Base-by-base conservation (phyloP, 2,113 vertebrate genomes). In the Polyodon spathula region DNA sequence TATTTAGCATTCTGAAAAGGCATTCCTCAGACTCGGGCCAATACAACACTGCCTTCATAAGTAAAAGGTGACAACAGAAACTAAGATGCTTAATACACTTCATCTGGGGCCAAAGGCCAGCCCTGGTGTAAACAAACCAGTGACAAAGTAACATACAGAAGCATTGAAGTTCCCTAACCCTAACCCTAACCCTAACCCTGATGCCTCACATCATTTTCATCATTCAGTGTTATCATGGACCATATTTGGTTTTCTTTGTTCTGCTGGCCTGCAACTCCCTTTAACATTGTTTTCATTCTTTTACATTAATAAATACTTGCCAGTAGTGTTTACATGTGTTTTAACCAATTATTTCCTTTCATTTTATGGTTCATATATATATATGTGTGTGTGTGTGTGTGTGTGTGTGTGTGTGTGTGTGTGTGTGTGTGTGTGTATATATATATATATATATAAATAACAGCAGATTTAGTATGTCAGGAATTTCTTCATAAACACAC, bases 101-200 rank as follows among this genome's bases (percentile, higher is more conserved):
- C 76, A 78, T 44, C 5, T 56, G 59, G 82, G 80, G 82, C 77
- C 68, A 62, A 67, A 81, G 78, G 78, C 80, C 60, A 56, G 51
- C 63, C 64, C 57, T 76, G 66, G 66, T 74, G 78, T 85, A 86
- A 86, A 82, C 77, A 78, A 73, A 74, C 66, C 72, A 58, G 70
- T 74, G 78, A 79, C 75, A 74, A 80, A 73, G 55, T 76, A 70
- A 75, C 68, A 73, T 67, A 83, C 80, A 77, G 83, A 81, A 84
- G 79, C 79, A 72, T 69, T 76, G 80, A 83, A 81, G 81, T 80
- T 78, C 58, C n/a, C n/a, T n/a, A n/a, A n/a, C n/a, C n/a, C n/a
- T n/a, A n/a, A n/a, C n/a, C n/a, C n/a, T n/a, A n/a, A n/a, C n/a
- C n/a, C n/a, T n/a, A n/a, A n/a, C n/a, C n/a, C n/a, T n/a, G 67